Evolutionary conservation across 1,140 invertebrate genomes (phyloP), one percentile per base, ranked within the genome.

Genomic region (Zaprionus ghesquierei): DNA sequence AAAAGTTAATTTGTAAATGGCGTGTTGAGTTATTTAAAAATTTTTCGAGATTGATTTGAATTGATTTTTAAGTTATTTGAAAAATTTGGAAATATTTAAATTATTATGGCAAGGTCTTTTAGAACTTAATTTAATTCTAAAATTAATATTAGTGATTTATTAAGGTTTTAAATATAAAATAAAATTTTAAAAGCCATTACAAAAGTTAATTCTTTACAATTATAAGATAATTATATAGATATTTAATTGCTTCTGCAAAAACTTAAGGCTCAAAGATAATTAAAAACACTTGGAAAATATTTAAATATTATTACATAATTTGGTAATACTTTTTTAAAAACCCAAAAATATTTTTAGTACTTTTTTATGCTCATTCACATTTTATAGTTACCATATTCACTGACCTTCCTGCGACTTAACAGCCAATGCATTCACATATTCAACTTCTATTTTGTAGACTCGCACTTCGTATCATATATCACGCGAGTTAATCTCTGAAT

Each of bases 401-500:
- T 41, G 35, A 41, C 35, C 35, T 41, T 41, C 35, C 15, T 41
- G n/a, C 6, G 35, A 6, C 6, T 41, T 41, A 41, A 9, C 18
- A 66, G n/a, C 20, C 50, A 64, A 59, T 72, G 35, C 12, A 22
- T 33, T 38, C 63, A 29, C 63, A 46, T 54, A 35, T 55, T 64
- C 49, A 49, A 60, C 33, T 18, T 18, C 6, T 46, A 22, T 18
- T n/a, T 61, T 53, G 10, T 38, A 5, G 9, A 35, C 20, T 41
- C 33, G 20, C 18, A n/a, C 53, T 20, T 46, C n/a, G 29, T 59
- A 56, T 69, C 58, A 20, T 61, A 56, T 55, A 59, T 72, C 54
- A 61, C 13, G 0, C 22, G 8, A 56, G 56, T 54, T 72, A 81
- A 87, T 81, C 81, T 68, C 64, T 61, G 41, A 63, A 69, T 69